Evolutionary conservation across 2,888 invertebrate genomes (phyloP).

Genomic region (Amiota communis): DNA sequence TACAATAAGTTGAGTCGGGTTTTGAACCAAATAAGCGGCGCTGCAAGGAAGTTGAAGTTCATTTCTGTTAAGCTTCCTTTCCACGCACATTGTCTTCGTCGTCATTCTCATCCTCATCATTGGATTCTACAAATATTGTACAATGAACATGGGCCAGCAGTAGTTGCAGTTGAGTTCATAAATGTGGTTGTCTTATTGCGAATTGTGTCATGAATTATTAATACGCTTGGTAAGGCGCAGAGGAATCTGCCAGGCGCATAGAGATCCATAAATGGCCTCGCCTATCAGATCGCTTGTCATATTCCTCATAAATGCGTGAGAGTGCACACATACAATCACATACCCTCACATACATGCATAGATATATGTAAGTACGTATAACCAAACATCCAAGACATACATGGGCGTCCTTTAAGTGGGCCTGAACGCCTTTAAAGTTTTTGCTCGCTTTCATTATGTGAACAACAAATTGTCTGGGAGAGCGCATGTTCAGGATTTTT

Average conservation of each 20-base stretch:
- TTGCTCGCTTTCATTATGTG: conserved; percentile 12
- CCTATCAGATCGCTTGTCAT: conserved; percentile 67
- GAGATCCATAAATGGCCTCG: conserved; percentile 63
- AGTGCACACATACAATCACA: conserved; percentile 24
- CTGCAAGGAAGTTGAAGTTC: conserved; percentile 51
- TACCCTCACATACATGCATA: no score
- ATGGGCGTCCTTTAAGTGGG: neutral
- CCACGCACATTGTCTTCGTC: conserved; percentile 22
- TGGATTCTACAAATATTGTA: neutral
- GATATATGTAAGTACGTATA: no score
- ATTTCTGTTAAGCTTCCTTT: conserved; percentile 37
- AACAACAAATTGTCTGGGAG: conserved; percentile 26
- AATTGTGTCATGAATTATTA: conserved; percentile 60
- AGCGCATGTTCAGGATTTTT: conserved; percentile 25
- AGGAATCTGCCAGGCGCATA: conserved; percentile 60
- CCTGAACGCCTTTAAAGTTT: conserved; percentile 11
- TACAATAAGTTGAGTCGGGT: neutral
- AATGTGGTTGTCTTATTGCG: conserved; percentile 21
- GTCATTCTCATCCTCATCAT: neutral
- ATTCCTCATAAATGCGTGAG: conserved; percentile 63
- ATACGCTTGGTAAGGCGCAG: conserved; percentile 46
- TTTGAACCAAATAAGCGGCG: neutral
- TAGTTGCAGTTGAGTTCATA: conserved; percentile 22
- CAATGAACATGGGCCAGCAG: conserved; percentile 16
- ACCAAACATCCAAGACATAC: neutral